phyloP scores from a whole-genome alignment of 1,140 invertebrate species.

The Drosophila santomea region DNA sequence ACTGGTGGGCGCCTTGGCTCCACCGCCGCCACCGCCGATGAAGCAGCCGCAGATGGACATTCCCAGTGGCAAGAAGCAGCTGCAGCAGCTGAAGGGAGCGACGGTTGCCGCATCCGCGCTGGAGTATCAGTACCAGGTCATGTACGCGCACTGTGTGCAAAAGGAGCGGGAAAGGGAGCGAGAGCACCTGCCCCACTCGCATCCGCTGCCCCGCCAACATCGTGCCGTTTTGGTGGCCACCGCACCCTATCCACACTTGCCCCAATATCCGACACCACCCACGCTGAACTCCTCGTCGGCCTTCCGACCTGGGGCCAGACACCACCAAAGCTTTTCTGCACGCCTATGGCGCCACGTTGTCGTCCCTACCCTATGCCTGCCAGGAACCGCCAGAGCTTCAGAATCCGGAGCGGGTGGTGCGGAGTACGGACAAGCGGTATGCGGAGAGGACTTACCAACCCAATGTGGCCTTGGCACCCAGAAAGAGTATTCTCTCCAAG shows the following conservation, averaged over 20 bases:
- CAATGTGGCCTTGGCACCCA: constrained; percentile 92
- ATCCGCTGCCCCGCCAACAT: constrained; percentile 29
- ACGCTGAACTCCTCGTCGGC: constrained; percentile 73
- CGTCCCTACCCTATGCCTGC: constrained; percentile 87
- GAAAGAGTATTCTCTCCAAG: constrained; percentile 81
- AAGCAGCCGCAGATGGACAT: constrained; percentile 86
- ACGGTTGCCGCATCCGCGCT: constrained; percentile 22
- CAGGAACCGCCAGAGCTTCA: constrained; percentile 92
- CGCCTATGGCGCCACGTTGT: constrained; percentile 62
- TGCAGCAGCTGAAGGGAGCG: constrained; percentile 42
- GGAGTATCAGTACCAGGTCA: constrained; percentile 71
- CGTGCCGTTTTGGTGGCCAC: constrained; percentile 64
- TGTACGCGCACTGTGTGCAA: constrained; percentile 79
- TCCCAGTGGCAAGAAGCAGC: constrained; percentile 85
- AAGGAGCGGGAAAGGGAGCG: constrained; percentile 43
- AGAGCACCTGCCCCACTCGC: constrained; percentile 36
- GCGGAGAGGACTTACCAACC: constrained; percentile 93
- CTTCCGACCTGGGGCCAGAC: constrained; percentile 85
- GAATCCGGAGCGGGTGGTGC: constrained; percentile 94
- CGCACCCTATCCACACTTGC: constrained; percentile 41
- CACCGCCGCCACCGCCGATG: constrained; percentile 57
- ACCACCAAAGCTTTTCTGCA: constrained; percentile 60
- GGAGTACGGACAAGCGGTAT: constrained; percentile 91
- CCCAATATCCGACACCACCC: constrained; percentile 47
- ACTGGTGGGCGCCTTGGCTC: constrained; percentile 47